phyloP scores from a whole-genome alignment of 2,113 vertebrate species.

The Laterallus jamaicensis region DNA sequence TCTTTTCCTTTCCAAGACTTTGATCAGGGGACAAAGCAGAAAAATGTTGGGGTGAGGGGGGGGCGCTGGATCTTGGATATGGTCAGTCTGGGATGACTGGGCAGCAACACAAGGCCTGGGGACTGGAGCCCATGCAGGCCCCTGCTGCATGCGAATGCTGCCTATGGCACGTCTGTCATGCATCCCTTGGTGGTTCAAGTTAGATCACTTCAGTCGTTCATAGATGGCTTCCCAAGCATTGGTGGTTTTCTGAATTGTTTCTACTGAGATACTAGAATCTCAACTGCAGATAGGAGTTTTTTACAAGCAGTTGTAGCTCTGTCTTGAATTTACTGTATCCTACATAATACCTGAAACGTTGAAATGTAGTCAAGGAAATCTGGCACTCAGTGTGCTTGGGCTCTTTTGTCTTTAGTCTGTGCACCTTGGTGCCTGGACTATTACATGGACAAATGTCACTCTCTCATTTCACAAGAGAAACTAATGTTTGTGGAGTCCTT shows the following conservation, averaged over 20 bases:
- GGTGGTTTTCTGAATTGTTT: background rate
- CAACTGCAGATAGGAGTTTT: rapidly evolving
- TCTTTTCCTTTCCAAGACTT: background rate
- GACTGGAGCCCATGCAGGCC: background rate
- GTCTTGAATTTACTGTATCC: background rate
- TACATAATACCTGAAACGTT: background rate
- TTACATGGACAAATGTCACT: background rate
- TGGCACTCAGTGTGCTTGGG: background rate
- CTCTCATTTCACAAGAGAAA: background rate
- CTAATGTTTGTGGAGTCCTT: background rate
- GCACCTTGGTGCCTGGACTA: background rate
- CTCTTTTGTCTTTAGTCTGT: background rate
- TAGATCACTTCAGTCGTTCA: background rate
- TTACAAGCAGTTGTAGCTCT: background rate
- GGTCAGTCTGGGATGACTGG: background rate
- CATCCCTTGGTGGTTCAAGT: background rate
- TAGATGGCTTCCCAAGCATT: background rate
- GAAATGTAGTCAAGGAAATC: background rate
- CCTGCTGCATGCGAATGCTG: background rate
- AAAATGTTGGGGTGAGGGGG: too few relatives aligned
- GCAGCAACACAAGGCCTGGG: background rate
- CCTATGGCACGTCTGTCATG: background rate
- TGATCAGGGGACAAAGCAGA: background rate
- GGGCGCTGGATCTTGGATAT: too few relatives aligned
- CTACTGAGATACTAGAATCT: background rate